Percentiles rank a stretch among this genome's conserved stretches.
phyloP scores from a whole-genome alignment of 2,797 vertebrate species.

The Argyrosomus regius region DNA sequence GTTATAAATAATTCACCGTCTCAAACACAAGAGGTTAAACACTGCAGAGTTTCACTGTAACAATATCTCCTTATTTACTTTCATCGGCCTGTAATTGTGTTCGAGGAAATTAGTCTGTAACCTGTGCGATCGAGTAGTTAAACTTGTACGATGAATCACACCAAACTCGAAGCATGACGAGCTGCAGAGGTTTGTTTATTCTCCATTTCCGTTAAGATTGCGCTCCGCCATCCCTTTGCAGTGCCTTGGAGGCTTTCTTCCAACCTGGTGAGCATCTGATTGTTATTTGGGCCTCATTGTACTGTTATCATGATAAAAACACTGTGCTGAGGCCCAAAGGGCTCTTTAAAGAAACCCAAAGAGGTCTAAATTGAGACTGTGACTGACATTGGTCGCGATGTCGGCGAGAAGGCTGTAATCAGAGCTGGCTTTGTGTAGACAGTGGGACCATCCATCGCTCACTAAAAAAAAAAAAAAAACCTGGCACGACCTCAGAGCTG shows the following conservation, averaged over 20 bases:
- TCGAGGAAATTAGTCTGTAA: constrained; percentile 21
- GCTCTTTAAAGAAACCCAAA: constrained; percentile 76
- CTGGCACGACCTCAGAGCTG: constrained; percentile 60
- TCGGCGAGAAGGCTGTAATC: constrained; percentile 78
- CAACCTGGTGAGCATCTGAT: constrained; percentile 82
- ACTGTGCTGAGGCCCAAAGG: constrained; percentile 51
- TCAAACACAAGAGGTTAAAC: constrained; percentile 27
- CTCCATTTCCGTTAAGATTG: constrained; percentile 59
- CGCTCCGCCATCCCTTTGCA: constrained; percentile 12
- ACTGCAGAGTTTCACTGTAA: constrained; percentile 19
- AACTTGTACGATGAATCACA: constrained; percentile 38
- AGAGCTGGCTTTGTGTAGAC: constrained; percentile 74
- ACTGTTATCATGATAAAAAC: constrained; percentile 81
- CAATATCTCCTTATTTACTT: constrained; percentile 42
- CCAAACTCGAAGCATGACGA: constrained; percentile 33
- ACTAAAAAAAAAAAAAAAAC: constrained; percentile 27
- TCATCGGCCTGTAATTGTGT: constrained; percentile 15
- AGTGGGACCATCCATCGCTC: constrained; percentile 69
- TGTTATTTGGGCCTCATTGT: constrained; percentile 80
- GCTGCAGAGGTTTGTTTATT: constrained; percentile 72
- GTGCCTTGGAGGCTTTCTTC: constrained; percentile 41
- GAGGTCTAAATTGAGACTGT: constrained; percentile 79
- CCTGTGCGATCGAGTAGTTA: constrained; percentile 43
- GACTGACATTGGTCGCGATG: constrained; percentile 77
- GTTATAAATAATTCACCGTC: constrained; percentile 54